Evolutionary conservation across 2,113 vertebrate species (phyloP), one percentile per base, ranked within the genome.

Genomic region (Atherinomorus stipes): DNA sequence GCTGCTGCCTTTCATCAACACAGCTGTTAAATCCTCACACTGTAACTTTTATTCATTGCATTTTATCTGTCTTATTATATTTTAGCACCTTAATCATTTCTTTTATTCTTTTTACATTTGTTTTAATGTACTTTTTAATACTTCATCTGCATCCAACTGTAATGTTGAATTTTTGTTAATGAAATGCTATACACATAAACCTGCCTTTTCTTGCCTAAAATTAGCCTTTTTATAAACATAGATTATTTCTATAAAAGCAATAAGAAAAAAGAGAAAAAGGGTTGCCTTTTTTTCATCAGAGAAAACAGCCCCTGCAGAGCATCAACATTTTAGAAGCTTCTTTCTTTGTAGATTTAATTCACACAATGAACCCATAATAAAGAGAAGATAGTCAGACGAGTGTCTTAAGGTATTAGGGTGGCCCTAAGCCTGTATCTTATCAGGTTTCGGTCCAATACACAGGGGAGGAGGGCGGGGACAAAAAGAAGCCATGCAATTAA

Each of bases 401-500:
- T 84, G 76, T 83, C 82, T 79, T 71, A 84, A 83, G 81, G 82
- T 69, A 89, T 88, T 90, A 83, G 65, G 90, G 91, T 91, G 89
- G 87, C 86, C 88, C 78, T 79, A 85, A 86, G 88, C 78, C 85
- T 90, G 88, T 89, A 87, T 90, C 85, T 92, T 92, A 93, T 93
- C 91, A 91, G 77, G 83, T 85, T 90, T 85, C 86, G 87, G 85
- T 80, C 72, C 80, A 89, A 87, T 84, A 86, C 88, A 87, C 81
- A 87, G 65, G 83, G 79, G 68, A 83, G 74, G 64, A 50, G 76
- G 89, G 85, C 42, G 68, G 88, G 80, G 82, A 89, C 87, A 91
- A 89, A 88, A 91, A 84, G 87, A 94, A 93, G 86, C 88, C 89
- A 91, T 92, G 93, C 93, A 94, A 94, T 94, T 94, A 94, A 94